Percentiles rank a stretch among this genome's conserved stretches.
These are phyloP conservation scores for Agrenia bidenticulata DNA, from an alignment of 2,888 invertebrate genomes.

Conservation along the genomic window DNA sequence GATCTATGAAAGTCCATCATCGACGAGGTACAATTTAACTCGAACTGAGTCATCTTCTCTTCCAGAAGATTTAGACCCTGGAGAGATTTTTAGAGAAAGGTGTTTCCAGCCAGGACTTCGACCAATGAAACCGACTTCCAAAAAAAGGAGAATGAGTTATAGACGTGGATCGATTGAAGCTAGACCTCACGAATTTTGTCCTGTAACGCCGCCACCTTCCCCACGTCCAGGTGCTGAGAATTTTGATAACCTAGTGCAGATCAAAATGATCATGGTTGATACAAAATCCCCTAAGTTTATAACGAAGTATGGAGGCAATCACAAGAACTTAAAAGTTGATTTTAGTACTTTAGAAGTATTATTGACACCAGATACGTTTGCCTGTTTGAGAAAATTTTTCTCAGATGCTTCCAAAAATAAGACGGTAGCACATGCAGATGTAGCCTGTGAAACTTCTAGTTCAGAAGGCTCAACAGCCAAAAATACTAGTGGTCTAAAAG, in stretches of 20 bases:
- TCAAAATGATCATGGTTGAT: conserved; percentile 67
- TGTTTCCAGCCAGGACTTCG: conserved; percentile 30
- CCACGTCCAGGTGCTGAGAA: conserved; percentile 57
- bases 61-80: conserved; percentile 62
- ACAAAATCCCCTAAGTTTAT: conserved; percentile 67
- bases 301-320: conserved; percentile 64
- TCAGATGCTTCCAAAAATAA: conserved; percentile 42
- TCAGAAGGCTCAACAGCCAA: background rate
- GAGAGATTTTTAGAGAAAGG: conserved; percentile 57
- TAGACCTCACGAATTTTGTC: conserved; percentile 48
- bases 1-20: conserved; percentile 34
- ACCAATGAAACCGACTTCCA: conserved; percentile 18
- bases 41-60: background rate
- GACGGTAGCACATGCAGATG: background rate
- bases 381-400: conserved; percentile 48
- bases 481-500: background rate
- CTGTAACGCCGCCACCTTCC: conserved; percentile 68
- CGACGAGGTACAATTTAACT: background rate
- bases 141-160: conserved; percentile 8
- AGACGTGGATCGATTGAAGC: background rate
- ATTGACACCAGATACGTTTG: conserved; percentile 47
- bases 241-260: conserved; percentile 71
- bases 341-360: conserved; percentile 89
- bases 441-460: background rate
- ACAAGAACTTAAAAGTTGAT: conserved; percentile 73